phyloP scores from a whole-genome alignment of 2,113 vertebrate genomes.

The Bucco capensis region DNA sequence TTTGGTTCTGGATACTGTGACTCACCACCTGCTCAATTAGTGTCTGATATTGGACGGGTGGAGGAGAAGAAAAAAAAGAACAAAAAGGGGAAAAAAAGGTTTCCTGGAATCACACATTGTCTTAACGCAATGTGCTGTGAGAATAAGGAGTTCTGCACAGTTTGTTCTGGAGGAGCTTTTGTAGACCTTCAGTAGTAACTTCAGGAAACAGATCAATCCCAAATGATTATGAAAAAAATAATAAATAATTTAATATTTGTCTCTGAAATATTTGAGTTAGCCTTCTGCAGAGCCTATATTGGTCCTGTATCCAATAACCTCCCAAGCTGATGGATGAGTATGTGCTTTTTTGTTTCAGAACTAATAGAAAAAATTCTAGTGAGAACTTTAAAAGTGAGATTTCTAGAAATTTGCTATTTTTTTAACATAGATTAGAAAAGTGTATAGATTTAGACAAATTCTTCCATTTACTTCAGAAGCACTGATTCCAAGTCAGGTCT shows the following conservation, averaged over 20 bases:
- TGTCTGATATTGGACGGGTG: too few species aligned
- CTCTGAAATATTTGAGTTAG: not conserved
- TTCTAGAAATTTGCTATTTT: not conserved
- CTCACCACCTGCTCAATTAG: too few species aligned
- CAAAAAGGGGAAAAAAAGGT: too few species aligned
- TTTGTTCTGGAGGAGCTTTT: not conserved
- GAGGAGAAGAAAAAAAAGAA: too few species aligned
- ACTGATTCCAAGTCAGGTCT: not conserved
- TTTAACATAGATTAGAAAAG: not conserved
- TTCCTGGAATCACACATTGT: not conserved
- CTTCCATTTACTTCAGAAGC: not conserved
- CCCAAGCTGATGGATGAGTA: not conserved
- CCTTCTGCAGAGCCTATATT: not conserved
- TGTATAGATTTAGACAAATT: not conserved
- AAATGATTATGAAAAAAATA: not conserved
- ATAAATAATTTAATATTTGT: not conserved
- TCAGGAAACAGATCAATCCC: not conserved
- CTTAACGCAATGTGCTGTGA: not conserved
- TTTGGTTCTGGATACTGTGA: too few species aligned
- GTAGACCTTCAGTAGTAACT: not conserved
- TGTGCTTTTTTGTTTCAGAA: not conserved
- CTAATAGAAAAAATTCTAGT: not conserved
- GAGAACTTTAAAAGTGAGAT: not conserved
- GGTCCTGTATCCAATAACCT: not conserved
- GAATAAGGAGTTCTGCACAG: not conserved